Evolutionary conservation across 2,113 vertebrate species (phyloP), one percentile per base, ranked within the genome.

Genomic region (Lophius piscatorius): DNA sequence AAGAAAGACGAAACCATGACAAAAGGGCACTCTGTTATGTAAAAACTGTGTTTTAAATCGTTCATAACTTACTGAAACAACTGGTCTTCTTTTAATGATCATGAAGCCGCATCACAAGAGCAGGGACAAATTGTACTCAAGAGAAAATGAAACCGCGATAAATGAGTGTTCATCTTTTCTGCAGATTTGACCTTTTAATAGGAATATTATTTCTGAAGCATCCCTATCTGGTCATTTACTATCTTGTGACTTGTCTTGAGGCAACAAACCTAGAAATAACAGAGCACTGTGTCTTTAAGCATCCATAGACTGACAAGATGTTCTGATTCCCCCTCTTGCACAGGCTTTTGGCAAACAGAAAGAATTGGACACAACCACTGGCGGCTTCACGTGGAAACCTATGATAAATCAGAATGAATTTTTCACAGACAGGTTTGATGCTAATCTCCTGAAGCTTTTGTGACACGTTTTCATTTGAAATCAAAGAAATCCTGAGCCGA

Each of bases 301-400:
- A 1, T 0, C 36, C 36, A 49, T 23, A 8, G 10, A 36, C 23
- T 39, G 22, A 28, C 23, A 44, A 18, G 38, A 49, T 14, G 38
- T 22, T 55, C 34, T 13, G 35, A 16, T 20, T 28, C 24, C 31
- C 10, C 24, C n/a, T 42, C 17, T 34, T 29, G n/a, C 52, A 23
- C 6, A 20, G 2, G 16, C 52, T 60, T 12, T 4, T 28, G 38
- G 16, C 41, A 5, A 36, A 52, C 38, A 48, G 47, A 17, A 33
- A 36, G 12, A 6, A 48, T 6, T 6, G 4, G 26, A 22, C 13
- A 13, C 14, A 20, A 1, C 20, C 5, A 49, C 46, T 1, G 4
- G n/a, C 20, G 0, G 9, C 17, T 45, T 44, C 54, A 38, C 34
- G 28, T 62, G 60, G 2, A 26, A 61, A 44, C 59, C 52, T 58